These are phyloP conservation scores for Thymelicus acteon DNA, from an alignment of 2,888 invertebrate species.

Conservation along the genomic window DNA sequence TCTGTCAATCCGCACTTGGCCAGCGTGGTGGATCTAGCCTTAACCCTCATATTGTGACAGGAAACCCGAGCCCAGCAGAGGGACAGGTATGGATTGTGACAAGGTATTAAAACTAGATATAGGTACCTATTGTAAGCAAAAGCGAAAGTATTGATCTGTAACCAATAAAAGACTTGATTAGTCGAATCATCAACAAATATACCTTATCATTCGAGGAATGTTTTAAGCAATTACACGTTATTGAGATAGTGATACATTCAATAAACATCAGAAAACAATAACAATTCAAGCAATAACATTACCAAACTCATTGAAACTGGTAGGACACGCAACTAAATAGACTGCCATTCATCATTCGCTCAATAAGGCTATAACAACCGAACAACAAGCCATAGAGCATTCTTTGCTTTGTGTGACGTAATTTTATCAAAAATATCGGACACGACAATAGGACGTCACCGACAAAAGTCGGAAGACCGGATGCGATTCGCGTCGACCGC, in stretches of 20 bases:
- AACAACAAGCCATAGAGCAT: conserved; percentile 77
- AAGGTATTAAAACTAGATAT: too few relatives aligned
- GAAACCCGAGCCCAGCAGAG: too few relatives aligned
- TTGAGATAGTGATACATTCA: not conserved
- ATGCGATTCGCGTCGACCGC: conserved; percentile 80
- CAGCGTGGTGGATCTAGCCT: too few relatives aligned
- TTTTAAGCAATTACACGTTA: too few relatives aligned
- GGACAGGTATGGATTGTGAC: too few relatives aligned
- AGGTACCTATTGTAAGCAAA: too few relatives aligned
- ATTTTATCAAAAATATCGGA: conserved; percentile 83
- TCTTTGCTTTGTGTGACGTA: conserved; percentile 76
- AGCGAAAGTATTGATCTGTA: too few relatives aligned
- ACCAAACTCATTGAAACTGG: conserved; percentile 71
- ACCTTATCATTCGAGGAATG: not conserved
- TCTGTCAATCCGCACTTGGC: too few relatives aligned
- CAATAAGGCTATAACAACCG: conserved; percentile 81
- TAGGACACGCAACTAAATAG: conserved; percentile 58
- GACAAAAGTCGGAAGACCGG: conserved; percentile 84
- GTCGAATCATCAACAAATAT: not conserved
- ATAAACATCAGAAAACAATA: conserved; percentile 41
- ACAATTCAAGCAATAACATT: conserved; percentile 63
- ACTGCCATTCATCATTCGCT: conserved; percentile 75
- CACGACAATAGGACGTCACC: conserved; percentile 68
- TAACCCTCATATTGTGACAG: too few relatives aligned
- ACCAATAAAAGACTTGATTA: too few relatives aligned